Conservation (phyloP, 35 echinoderm and acorn worm genomes). For the Ophiothrix spiculata region DNA sequence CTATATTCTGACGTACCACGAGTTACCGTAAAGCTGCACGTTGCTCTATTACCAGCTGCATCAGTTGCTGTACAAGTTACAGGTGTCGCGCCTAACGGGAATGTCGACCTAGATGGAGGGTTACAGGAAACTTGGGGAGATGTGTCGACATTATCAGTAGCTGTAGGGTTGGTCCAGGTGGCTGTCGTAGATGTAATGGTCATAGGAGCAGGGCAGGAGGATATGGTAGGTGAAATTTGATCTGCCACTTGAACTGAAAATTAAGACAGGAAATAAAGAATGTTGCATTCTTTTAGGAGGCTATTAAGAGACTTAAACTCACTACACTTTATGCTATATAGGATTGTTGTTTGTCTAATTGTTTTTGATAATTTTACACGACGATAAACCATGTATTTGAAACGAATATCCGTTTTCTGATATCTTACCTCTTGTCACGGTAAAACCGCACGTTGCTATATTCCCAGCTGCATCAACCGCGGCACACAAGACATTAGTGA, state of each 20-base stretch:
- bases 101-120: neutral
- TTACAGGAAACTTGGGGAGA: neutral
- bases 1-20: neutral
- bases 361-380: too few relatives aligned
- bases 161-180: neutral
- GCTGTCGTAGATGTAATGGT: neutral
- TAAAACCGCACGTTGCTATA: constrained; percentile 10
- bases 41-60: neutral
- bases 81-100: neutral
- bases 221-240: neutral
- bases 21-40: neutral
- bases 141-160: neutral
- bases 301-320: too few relatives aligned
- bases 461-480: constrained; percentile 21
- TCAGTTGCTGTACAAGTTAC: too few relatives aligned
- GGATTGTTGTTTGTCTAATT: too few relatives aligned
- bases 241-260: too few relatives aligned
- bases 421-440: too few relatives aligned
- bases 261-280: too few relatives aligned
- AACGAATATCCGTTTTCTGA: too few relatives aligned
- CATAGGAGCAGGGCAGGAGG: neutral
- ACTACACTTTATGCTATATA: too few relatives aligned
- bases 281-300: too few relatives aligned
- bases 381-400: too few relatives aligned
- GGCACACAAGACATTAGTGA: constrained; percentile 8